phyloP scores from a whole-genome alignment of 2,888 invertebrate species.

The Coelopa pilipes region DNA sequence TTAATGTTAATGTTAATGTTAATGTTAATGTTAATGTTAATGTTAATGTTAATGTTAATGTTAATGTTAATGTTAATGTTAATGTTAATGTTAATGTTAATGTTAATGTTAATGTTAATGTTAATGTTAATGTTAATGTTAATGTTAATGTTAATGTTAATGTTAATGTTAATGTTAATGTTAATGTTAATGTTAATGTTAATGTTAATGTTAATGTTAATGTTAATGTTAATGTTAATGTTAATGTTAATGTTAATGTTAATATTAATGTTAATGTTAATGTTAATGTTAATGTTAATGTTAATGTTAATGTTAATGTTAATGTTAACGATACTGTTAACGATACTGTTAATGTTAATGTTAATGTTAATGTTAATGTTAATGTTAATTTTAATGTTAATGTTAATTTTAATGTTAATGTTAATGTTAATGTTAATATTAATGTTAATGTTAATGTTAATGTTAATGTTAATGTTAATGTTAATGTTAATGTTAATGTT shows the following conservation, averaged over 20 bases:
- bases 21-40: slow-evolving; percentile 5
- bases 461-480: neutral
- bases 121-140: slow-evolving; percentile 14
- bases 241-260: slow-evolving; percentile 14
- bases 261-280: no score
- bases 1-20: neutral
- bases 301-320: neutral
- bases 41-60: slow-evolving; percentile 8
- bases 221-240: slow-evolving; percentile 10
- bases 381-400: no score
- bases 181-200: neutral
- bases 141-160: slow-evolving; percentile 14
- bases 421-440: no score
- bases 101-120: slow-evolving; percentile 14
- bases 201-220: slow-evolving; percentile 1
- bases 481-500: slow-evolving; percentile 14
- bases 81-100: slow-evolving; percentile 14
- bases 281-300: slow-evolving; percentile 7
- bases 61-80: slow-evolving; percentile 10
- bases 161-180: neutral
- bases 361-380: neutral
- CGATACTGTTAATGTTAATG: neutral
- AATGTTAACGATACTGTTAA: neutral
- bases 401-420: no score
- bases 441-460: neutral